phyloP scores from a whole-genome alignment of 1,140 invertebrate species.

The Oreohelix idahoensis region DNA sequence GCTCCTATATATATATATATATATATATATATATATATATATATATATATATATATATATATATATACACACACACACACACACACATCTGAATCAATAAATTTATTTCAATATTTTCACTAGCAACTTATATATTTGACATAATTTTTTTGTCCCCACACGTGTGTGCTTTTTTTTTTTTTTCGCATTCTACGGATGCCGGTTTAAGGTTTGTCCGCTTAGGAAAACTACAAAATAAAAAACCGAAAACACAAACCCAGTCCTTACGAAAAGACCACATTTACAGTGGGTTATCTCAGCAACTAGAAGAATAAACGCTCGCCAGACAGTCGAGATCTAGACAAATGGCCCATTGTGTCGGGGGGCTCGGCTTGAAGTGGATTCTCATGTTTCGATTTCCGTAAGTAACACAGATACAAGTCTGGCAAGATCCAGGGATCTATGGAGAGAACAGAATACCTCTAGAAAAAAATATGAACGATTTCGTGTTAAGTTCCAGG shows the following conservation, averaged over 20 bases:
- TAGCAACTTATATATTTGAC: no score
- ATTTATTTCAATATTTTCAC: no score
- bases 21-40: no score
- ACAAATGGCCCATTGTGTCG: slow-evolving; percentile 5
- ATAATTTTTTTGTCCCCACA: no score
- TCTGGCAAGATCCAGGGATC: not conserved
- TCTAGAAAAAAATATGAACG: not conserved
- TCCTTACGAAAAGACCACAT: not conserved
- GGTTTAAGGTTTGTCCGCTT: no score
- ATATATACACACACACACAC: no score
- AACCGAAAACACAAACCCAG: not conserved
- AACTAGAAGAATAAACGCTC: not conserved
- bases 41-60: no score
- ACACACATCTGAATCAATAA: no score
- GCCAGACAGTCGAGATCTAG: not conserved
- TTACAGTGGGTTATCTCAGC: not conserved
- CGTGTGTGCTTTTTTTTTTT: no score
- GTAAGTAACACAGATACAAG: not conserved
- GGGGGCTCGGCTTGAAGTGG: not conserved
- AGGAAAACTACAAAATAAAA: no score
- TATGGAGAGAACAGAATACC: not conserved
- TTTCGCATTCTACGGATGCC: no score
- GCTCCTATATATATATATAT: no score
- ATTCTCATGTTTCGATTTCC: not conserved
- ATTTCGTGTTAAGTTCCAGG: not conserved